Base-by-base conservation (phyloP, 2,888 invertebrate genomes). In the Hymenopus coronatus region DNA sequence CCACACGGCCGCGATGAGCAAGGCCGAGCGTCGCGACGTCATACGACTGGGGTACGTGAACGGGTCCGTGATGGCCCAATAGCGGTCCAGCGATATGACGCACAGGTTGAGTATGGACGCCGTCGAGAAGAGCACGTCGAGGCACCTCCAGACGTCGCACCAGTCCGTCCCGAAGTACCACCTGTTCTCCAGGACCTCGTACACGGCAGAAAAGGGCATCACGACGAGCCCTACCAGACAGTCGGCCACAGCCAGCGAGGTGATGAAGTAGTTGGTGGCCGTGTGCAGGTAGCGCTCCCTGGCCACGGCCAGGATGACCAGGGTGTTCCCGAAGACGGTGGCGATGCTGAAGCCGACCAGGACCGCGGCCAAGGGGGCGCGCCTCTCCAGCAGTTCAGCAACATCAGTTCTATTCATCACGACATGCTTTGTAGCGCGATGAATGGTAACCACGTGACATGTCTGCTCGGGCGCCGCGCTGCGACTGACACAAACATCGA, bases 1-100 rank as follows among this genome's bases (percentile, higher is more conserved):
- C 99, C 99, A 99, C 9, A 99, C 99, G 12, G 97, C 96, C 0
- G 97, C 97, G 90, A 99, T 99, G 14, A 99, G 95, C 40, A 97
- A 95, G 6, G 96, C 96, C 0, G 99, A 98, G 89, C 98, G 95
- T 90, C 96, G 96, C 83, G 97, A 96, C 40, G 98, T 98, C 98
- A 99, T 99, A 90, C 97, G 95, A 94, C 97, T 97, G 2, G 99
- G 98, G 94, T 99, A 99, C 86, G 98, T 98, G 91, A 99, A 98
- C 0, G 99, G 99, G 94, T 99, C 99, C 25, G 98, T 99, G 90
- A 99, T 99, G 85, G 99, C 99, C 99, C 99, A 99, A 93, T 99
- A 99, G 28, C 99, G 96, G 93, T 99, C 99, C 92, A 99, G 93
- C 0, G 98, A 98, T 92, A 99, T 99, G 54, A 99, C 98, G 93